phyloP scores from a whole-genome alignment of 1,140 invertebrate species.

The Brachionus calyciflorus region DNA sequence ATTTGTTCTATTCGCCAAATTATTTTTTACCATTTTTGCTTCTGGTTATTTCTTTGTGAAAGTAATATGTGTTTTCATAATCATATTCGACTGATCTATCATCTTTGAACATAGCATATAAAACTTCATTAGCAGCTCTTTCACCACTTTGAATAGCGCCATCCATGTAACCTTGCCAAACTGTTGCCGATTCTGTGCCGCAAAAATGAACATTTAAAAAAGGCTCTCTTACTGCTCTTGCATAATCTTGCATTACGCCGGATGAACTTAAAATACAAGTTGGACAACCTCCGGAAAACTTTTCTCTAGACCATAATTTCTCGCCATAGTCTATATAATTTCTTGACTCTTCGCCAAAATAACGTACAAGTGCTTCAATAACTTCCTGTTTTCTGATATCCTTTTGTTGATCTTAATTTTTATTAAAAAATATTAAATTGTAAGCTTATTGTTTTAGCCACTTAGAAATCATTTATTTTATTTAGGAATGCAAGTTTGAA shows the following conservation, averaged over 20 bases:
- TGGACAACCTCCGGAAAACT: conserved; percentile 56
- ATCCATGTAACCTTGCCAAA: conserved; percentile 65
- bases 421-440: too few relatives aligned
- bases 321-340: conserved; percentile 56
- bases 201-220: conserved; percentile 61
- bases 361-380: conserved; percentile 55
- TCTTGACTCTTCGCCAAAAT: conserved; percentile 55
- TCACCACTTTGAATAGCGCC: conserved; percentile 64
- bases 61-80: conserved; percentile 26
- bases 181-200: conserved; percentile 64
- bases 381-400: conserved; percentile 55
- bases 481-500: too few relatives aligned
- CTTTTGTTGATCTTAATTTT: conserved; percentile 19
- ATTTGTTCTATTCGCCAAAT: not conserved
- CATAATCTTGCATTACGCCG: conserved; percentile 46
- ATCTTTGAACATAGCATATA: conserved; percentile 15
- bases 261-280: conserved; percentile 54
- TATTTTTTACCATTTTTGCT: not conserved
- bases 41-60: not conserved
- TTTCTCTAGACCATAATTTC: conserved; percentile 58
- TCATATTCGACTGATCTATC: not conserved
- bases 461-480: too few relatives aligned
- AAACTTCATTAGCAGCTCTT: conserved; percentile 63
- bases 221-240: conserved; percentile 52
- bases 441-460: too few relatives aligned